Base-by-base conservation (phyloP, 2,888 invertebrate species). In the Cantharis flavilabris region DNA sequence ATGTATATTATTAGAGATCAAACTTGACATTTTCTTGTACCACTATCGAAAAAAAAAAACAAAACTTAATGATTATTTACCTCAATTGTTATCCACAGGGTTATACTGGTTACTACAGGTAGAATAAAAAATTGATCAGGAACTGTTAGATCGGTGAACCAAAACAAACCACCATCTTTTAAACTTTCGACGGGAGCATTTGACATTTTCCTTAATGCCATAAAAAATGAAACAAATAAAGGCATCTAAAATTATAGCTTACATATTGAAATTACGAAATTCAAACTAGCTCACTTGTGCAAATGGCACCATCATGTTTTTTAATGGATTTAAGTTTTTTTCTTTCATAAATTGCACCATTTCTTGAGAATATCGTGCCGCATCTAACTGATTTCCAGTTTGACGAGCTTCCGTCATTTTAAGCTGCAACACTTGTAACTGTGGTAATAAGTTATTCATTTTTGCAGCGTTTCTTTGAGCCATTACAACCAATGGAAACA, bases 121-220 rank as follows among this genome's bases (percentile, higher is more conserved):
- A 99, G 89, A 13, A 96, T 81, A 85, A 94, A 98, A 87, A 91
- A 96, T 69, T 98, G 98, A 90, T 99, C 99, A 3, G 95, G 91
- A 10, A 96, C 87, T 0, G 98, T 97, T 67, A 99, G 91, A 90
- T 99, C 98, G 3, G 92, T 90, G 87, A 99, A 98, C 99, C 99
- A 99, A 83, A 91, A 93, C 1, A 97, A 82, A 0, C 99, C 99
- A 30, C 99, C 99, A 0, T 92, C 90, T 80, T 92, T 91, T 91
- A 99, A 91, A 86, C 97, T 97, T 64, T 96, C 97, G 49, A 99
- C 95, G 2, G 98, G 98, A 30, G 94, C 91, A 84, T 94, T 94
- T 1, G 97, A 93, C 98, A 99, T 98, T 80, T 92, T 90, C 82
- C 96, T 91, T 69, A 99, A 88, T 0, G 94, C 97, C 89, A 96